Conservation (phyloP, 2,888 invertebrate species). For the Galerucella calmariensis region DNA sequence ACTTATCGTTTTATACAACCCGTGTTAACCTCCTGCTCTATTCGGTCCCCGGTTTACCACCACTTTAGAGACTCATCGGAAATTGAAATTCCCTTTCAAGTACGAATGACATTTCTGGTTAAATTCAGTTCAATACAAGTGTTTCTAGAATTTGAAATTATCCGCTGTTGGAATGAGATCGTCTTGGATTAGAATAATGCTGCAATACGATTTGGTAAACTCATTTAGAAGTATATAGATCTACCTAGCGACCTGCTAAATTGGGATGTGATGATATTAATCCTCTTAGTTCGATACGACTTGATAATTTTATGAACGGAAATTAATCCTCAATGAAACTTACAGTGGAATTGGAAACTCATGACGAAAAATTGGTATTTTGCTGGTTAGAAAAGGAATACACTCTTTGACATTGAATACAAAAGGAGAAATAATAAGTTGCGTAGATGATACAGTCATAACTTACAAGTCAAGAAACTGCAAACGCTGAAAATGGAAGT, state of each 20-base stretch:
- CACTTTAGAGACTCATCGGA: constrained; percentile 39
- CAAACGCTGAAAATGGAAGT: too few species aligned
- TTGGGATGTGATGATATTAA: constrained; percentile 8
- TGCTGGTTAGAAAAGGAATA: too few species aligned
- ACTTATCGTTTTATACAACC: constrained; percentile 35
- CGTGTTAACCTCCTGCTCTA: constrained; percentile 26
- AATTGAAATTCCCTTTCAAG: constrained; percentile 44
- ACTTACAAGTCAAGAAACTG: too few species aligned
- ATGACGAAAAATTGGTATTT: too few species aligned
- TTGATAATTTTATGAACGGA: background rate
- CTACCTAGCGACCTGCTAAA: constrained; percentile 10
- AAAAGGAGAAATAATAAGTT: too few species aligned
- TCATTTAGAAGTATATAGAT: constrained; percentile 16
- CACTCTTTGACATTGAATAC: too few species aligned
- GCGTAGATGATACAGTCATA: too few species aligned
- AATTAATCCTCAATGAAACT: background rate
- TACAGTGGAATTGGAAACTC: background rate
- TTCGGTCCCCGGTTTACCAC: constrained; percentile 32
- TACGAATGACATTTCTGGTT: constrained; percentile 41
- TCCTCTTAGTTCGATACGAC: background rate
- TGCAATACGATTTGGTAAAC: constrained; percentile 30
- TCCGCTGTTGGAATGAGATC: constrained; percentile 27
- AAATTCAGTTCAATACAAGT: constrained; percentile 38
- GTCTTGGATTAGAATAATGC: constrained; percentile 31
- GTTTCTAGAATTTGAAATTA: constrained; percentile 35